Conservation (phyloP, 2,797 vertebrate genomes). For the Trachops cirrhosus region DNA sequence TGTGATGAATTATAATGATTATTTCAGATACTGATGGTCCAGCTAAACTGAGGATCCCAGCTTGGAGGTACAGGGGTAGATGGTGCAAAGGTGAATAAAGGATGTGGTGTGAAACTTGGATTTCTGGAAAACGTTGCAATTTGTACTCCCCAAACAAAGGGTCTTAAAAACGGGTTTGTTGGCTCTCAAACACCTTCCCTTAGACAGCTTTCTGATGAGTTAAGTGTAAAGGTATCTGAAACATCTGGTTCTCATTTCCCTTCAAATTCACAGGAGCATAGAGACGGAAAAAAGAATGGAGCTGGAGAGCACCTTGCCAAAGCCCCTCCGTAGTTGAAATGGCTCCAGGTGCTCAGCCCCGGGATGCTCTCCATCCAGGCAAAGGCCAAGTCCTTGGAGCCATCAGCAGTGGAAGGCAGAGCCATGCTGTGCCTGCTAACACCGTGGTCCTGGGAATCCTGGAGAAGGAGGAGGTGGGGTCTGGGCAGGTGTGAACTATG, state of each 20-base stretch:
- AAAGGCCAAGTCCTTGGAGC: neutral
- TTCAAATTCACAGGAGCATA: neutral
- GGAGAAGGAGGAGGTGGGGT: neutral
- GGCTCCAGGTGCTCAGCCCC: neutral
- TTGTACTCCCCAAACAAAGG: constrained; percentile 14
- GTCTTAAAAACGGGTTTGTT: neutral
- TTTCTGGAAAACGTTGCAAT: neutral
- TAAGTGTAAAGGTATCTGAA: neutral
- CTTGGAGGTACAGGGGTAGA: neutral
- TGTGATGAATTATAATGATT: neutral
- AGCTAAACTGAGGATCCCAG: neutral
- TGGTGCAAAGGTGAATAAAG: neutral
- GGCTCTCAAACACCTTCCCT: neutral
- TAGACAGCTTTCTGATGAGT: neutral
- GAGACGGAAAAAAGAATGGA: neutral
- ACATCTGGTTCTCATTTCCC: constrained; percentile 46
- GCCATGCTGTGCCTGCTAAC: neutral
- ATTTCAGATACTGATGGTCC: neutral
- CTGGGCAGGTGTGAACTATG: neutral
- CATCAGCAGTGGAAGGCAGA: too few relatives aligned
- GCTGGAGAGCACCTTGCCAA: neutral
- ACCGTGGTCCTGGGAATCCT: neutral
- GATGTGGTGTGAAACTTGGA: neutral
- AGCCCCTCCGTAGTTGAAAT: neutral
- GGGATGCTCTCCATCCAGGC: neutral